These are phyloP conservation scores for Trichechus manatus DNA, from an alignment of 2,113 vertebrate genomes.

Conservation along the genomic window DNA sequence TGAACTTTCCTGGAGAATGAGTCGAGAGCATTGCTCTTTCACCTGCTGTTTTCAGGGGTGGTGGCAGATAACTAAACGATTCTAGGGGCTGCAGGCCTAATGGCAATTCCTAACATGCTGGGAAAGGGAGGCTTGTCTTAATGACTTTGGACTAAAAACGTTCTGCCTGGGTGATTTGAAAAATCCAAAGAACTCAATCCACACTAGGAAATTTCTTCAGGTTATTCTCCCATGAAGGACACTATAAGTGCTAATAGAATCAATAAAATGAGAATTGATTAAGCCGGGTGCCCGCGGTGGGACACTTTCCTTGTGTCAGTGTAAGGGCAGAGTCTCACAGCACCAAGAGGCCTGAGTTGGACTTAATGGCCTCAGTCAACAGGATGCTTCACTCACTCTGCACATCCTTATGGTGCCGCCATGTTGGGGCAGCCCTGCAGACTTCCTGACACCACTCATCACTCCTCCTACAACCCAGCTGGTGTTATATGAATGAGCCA, in stretches of 20 bases:
- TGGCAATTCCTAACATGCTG: neutral
- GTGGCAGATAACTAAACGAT: neutral
- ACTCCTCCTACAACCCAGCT: neutral
- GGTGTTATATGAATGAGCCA: neutral
- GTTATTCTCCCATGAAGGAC: slow-evolving; percentile 27
- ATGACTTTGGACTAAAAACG: neutral
- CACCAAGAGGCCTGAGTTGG: neutral
- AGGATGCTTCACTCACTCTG: neutral
- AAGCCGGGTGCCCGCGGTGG: neutral
- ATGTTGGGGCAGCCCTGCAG: neutral
- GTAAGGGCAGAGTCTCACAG: neutral
- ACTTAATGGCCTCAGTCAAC: neutral
- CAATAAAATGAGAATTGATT: neutral
- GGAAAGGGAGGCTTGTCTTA: neutral
- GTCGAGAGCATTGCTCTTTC: neutral
- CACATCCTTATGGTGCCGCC: neutral
- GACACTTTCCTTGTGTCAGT: neutral
- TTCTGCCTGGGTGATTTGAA: slow-evolving; percentile 22
- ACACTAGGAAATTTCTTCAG: neutral
- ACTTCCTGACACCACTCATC: neutral
- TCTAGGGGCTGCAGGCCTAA: neutral
- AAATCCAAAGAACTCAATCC: neutral
- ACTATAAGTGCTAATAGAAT: neutral
- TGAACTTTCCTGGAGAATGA: neutral
- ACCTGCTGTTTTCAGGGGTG: neutral